These are phyloP conservation scores for Ivindomyrus marchei DNA, from an alignment of 2,113 vertebrate species.

Conservation along the genomic window DNA sequence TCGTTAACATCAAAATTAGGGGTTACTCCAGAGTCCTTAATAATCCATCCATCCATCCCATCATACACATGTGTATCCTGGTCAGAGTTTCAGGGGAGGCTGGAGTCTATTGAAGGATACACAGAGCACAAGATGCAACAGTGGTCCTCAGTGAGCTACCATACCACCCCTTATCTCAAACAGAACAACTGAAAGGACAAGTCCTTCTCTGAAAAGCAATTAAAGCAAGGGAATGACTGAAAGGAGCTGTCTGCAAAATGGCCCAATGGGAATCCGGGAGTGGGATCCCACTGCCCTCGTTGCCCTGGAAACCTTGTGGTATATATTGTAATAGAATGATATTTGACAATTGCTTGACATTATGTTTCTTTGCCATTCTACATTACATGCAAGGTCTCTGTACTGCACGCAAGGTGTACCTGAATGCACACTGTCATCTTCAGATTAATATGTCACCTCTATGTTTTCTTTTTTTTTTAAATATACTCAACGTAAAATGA, in stretches of 20 bases:
- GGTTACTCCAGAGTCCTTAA: neutral
- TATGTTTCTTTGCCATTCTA: conserved; percentile 15
- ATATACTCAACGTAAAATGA: neutral
- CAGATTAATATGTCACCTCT: conserved; percentile 1
- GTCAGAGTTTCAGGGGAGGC: neutral
- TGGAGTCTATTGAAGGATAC: neutral
- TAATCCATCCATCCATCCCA: neutral
- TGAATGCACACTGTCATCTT: neutral
- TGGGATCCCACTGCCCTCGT: neutral
- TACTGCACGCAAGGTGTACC: neutral
- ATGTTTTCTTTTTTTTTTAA: neutral
- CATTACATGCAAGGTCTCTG: conserved; percentile 7
- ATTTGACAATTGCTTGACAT: conserved; percentile 19
- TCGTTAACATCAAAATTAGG: neutral
- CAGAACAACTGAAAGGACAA: neutral
- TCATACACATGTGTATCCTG: neutral
- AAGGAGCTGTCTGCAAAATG: neutral
- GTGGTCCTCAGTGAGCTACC: neutral
- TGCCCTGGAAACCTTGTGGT: conserved; percentile 11
- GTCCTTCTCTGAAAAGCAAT: conserved; percentile 1
- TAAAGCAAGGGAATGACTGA: neutral
- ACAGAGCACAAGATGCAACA: neutral
- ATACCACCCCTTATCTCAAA: neutral
- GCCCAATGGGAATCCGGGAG: neutral
- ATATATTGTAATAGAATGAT: conserved; percentile 13